These are phyloP conservation scores for Drosophila borealis DNA, from an alignment of 2,888 invertebrate genomes.

Conservation along the genomic window DNA sequence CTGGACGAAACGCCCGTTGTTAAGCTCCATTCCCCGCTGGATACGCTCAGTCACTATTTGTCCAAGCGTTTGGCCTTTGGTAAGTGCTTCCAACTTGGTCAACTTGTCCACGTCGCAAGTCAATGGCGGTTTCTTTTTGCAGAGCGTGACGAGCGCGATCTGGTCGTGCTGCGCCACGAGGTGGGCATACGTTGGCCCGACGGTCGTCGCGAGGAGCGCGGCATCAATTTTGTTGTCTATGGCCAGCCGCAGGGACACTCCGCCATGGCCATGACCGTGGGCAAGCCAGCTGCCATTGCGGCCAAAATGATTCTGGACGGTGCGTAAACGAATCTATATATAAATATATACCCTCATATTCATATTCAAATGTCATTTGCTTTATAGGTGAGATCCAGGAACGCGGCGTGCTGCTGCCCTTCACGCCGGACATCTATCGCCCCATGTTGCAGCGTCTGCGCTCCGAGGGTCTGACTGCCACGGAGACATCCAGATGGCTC, in stretches of 20 bases:
- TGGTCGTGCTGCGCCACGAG: conserved; percentile 97
- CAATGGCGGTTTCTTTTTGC: conserved; percentile 82
- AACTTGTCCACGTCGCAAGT: background rate
- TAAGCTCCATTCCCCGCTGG: conserved; percentile 94
- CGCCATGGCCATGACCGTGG: conserved; percentile 98
- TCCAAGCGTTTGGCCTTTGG: conserved; percentile 92
- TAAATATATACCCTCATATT: background rate
- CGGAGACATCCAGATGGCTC: conserved; percentile 88
- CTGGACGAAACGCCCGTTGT: conserved; percentile 92
- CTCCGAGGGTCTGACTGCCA: conserved; percentile 92
- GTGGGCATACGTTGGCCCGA: conserved; percentile 97
- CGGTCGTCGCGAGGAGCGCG: conserved; percentile 91
- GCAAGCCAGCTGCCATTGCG: conserved; percentile 97
- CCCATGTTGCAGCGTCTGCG: conserved; percentile 95
- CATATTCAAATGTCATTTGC: background rate
- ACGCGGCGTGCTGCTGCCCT: conserved; percentile 96
- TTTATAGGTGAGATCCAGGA: conserved; percentile 94
- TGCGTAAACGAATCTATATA: conserved; percentile 22
- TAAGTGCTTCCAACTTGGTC: conserved; percentile 77
- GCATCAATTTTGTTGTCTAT: conserved; percentile 95
- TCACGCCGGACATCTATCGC: conserved; percentile 95
- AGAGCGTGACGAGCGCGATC: conserved; percentile 93
- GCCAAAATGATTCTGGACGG: conserved; percentile 98
- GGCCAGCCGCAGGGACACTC: conserved; percentile 93
- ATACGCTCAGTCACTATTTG: conserved; percentile 96